phyloP scores from a whole-genome alignment of 1,140 invertebrate species.

The Drosophila ogumai region DNA sequence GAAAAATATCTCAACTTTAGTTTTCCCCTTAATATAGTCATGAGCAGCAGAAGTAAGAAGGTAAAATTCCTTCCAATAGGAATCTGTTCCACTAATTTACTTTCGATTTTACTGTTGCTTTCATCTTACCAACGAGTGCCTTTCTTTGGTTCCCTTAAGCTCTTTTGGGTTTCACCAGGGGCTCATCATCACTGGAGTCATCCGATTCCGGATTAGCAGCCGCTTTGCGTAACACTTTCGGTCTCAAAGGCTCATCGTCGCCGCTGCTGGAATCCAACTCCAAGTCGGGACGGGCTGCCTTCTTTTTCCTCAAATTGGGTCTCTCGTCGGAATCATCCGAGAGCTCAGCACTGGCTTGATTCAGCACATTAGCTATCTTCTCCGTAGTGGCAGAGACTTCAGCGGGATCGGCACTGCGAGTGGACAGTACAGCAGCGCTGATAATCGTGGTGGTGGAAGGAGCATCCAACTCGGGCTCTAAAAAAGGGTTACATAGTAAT shows the following conservation, averaged over 20 bases:
- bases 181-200: slow-evolving; percentile 32
- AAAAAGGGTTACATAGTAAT: background rate
- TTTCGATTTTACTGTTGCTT: background rate
- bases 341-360: background rate
- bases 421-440: slow-evolving; percentile 63
- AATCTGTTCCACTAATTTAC: no score
- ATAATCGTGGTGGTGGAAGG: slow-evolving; percentile 56
- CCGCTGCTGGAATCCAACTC: background rate
- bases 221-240: background rate
- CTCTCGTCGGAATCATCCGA: slow-evolving; percentile 14
- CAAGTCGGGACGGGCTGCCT: background rate
- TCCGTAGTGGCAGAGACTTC: slow-evolving; percentile 3
- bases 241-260: background rate
- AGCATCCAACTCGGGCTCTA: slow-evolving; percentile 54
- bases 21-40: background rate
- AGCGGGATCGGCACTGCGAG: slow-evolving; percentile 11
- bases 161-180: slow-evolving; percentile 5
- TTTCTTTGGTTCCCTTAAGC: background rate
- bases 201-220: slow-evolving; percentile 1
- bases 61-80: no score
- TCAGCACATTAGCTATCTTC: slow-evolving; percentile 39
- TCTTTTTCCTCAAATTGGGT: background rate
- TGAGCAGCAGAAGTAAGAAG: no score
- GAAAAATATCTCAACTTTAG: slow-evolving; percentile 4
- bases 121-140: background rate